These are phyloP conservation scores for Callocephalon fimbriatum DNA, from an alignment of 2,113 vertebrate genomes.

Conservation along the genomic window DNA sequence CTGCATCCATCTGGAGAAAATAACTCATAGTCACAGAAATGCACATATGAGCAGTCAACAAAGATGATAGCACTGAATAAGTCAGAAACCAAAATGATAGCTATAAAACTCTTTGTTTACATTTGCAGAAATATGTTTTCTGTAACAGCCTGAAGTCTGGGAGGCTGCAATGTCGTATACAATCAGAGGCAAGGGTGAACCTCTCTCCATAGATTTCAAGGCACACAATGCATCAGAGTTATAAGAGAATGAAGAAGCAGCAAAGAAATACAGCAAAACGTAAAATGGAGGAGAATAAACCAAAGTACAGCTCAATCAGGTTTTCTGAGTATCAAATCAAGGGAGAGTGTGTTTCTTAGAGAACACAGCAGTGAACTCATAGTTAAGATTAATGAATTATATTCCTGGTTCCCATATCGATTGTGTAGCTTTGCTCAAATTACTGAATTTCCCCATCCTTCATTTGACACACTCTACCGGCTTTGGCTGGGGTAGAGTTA, in stretches of 20 bases:
- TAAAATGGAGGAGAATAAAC: background rate
- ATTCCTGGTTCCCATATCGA: background rate
- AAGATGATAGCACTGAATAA: conserved; percentile 17
- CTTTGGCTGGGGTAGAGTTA: background rate
- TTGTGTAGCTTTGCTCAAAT: background rate
- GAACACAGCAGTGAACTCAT: background rate
- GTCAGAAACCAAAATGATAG: conserved; percentile 12
- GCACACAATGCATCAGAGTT: background rate
- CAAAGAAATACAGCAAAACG: background rate
- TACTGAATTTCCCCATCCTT: background rate
- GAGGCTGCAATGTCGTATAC: conserved; percentile 22
- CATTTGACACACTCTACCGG: background rate
- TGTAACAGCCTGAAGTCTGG: conserved; percentile 5
- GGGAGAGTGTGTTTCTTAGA: background rate
- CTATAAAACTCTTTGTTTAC: conserved; percentile 59
- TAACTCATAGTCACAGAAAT: conserved; percentile 31
- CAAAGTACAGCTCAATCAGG: background rate
- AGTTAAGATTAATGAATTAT: background rate
- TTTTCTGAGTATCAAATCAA: background rate
- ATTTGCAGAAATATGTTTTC: conserved; percentile 54
- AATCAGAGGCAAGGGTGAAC: background rate
- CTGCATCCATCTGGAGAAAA: conserved; percentile 21
- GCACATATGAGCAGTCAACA: background rate
- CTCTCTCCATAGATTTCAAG: background rate
- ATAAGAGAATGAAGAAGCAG: background rate